phyloP scores from a whole-genome alignment of 2,888 invertebrate species.

The Bembecia ichneumoniformis region DNA sequence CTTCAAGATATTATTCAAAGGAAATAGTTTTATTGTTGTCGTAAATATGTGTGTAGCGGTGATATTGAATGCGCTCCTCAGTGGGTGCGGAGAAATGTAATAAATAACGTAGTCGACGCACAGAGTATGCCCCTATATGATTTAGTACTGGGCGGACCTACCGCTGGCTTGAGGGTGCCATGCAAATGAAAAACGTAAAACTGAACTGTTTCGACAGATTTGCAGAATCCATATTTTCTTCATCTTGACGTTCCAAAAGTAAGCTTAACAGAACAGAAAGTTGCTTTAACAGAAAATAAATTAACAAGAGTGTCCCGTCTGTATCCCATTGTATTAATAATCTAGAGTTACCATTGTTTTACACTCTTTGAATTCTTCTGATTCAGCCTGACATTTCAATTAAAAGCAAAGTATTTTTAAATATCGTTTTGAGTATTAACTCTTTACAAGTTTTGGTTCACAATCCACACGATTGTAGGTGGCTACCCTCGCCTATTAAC shows the following conservation, averaged over 20 bases:
- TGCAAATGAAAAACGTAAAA: conserved; percentile 2
- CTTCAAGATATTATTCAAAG: too few species aligned
- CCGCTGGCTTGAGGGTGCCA: conserved; percentile 8
- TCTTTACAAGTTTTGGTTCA: too few species aligned
- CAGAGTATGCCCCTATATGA: conserved; percentile 31
- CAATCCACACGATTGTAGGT: too few species aligned
- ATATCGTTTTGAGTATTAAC: too few species aligned
- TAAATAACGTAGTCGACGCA: conserved; percentile 38
- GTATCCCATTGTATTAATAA: too few species aligned
- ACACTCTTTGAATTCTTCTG: too few species aligned
- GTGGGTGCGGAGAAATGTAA: conserved; percentile 39
- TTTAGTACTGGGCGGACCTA: conserved; percentile 30
- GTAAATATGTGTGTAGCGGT: conserved; percentile 37
- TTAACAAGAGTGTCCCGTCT: too few species aligned
- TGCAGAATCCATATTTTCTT: neutral
- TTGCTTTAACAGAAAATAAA: too few species aligned
- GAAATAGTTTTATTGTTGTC: conserved; percentile 30
- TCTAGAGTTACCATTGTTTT: too few species aligned
- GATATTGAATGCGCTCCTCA: conserved; percentile 33
- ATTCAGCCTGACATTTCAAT: too few species aligned
- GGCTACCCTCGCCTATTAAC: too few species aligned
- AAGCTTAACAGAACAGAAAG: neutral
- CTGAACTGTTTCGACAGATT: conserved; percentile 4
- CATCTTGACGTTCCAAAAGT: neutral
- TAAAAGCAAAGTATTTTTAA: too few species aligned